These are phyloP conservation scores for Pseudolaguvia tuberculata DNA, from an alignment of 2,113 vertebrate genomes.

Conservation along the genomic window DNA sequence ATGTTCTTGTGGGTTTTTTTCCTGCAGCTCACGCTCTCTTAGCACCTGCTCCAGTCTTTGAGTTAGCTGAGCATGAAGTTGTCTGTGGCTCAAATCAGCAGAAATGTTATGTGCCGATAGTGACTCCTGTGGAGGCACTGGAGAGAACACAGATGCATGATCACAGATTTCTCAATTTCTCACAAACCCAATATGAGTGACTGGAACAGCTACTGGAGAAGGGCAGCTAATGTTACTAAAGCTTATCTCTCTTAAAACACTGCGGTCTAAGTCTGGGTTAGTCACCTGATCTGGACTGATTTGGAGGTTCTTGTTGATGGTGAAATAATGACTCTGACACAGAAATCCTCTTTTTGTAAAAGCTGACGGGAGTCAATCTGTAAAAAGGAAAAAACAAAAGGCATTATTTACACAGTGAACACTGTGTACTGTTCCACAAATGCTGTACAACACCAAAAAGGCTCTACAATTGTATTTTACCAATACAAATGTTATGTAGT, in stretches of 20 bases:
- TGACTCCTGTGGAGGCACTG: slow-evolving; percentile 33
- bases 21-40: slow-evolving; percentile 42
- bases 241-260: not conserved
- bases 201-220: not conserved
- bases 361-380: slow-evolving; percentile 44
- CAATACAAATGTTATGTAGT: not conserved
- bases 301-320: slow-evolving; percentile 46
- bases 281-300: slow-evolving; percentile 53
- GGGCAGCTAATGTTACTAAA: not conserved
- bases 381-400: not conserved
- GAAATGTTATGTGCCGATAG: slow-evolving; percentile 33
- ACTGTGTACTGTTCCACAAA: not conserved
- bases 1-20: not conserved
- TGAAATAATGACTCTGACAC: slow-evolving; percentile 59
- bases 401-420: slow-evolving; percentile 3
- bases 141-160: not conserved
- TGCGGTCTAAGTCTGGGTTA: no score
- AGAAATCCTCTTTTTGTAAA: slow-evolving; percentile 54
- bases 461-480: not conserved
- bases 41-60: slow-evolving; percentile 56
- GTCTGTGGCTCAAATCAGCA: slow-evolving; percentile 48
- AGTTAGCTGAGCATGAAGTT: slow-evolving; percentile 55
- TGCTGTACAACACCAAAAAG: not conserved
- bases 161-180: not conserved
- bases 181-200: not conserved